phyloP scores from a whole-genome alignment of 2,888 invertebrate species.

The Erebia palarica region DNA sequence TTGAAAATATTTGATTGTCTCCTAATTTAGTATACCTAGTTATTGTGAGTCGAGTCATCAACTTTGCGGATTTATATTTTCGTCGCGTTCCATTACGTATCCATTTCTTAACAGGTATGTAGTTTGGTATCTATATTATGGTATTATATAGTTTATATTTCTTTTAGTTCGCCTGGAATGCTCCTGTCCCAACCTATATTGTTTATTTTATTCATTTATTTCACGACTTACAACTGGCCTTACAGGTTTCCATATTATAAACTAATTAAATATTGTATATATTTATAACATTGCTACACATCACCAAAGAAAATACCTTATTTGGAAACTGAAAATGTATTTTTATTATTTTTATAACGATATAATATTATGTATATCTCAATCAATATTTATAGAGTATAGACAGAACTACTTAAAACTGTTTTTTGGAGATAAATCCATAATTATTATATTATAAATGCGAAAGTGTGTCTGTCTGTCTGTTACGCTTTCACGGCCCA shows the following conservation, averaged over 20 bases:
- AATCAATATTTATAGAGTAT: neutral
- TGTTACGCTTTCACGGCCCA: no score
- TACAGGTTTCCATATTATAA: no score
- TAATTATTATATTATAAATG: no score
- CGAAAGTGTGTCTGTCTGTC: no score
- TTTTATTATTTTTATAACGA: neutral
- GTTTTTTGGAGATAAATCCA: constrained; percentile 3
- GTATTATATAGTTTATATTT: no score
- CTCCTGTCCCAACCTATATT: no score
- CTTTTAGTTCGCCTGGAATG: neutral
- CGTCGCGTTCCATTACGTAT: neutral
- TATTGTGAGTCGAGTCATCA: neutral
- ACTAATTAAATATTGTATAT: no score
- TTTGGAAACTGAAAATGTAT: neutral
- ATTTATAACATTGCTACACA: no score
- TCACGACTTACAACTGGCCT: no score
- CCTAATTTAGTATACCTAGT: neutral
- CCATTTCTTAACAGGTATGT: neutral
- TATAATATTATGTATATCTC: neutral
- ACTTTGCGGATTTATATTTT: neutral
- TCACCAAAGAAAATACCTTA: no score
- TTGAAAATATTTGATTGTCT: constrained; percentile 6
- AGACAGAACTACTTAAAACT: neutral
- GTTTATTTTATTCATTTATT: no score
- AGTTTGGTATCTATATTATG: no score